phyloP scores from a whole-genome alignment of 2,113 vertebrate species.

The Anolis carolinensis region DNA sequence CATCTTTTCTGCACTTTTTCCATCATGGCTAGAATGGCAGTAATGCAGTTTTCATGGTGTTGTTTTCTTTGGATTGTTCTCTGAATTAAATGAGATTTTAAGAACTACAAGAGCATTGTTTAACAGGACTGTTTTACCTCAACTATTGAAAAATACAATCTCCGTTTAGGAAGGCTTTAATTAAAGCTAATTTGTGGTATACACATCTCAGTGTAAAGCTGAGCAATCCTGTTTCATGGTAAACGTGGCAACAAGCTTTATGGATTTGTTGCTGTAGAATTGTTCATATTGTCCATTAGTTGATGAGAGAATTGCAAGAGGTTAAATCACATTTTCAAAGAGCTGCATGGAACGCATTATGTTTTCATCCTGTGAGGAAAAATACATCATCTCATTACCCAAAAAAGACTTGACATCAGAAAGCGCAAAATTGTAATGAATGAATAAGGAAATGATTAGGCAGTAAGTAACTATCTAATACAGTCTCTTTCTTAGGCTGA shows the following conservation, averaged over 20 bases:
- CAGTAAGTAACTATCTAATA: background rate
- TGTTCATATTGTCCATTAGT: constrained; percentile 63
- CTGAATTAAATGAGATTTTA: constrained; percentile 49
- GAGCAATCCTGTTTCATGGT: constrained; percentile 77
- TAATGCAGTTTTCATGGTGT: constrained; percentile 52
- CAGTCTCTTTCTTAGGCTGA: background rate
- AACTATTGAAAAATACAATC: constrained; percentile 51
- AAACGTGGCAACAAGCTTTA: constrained; percentile 73
- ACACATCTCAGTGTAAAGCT: constrained; percentile 77
- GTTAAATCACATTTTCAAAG: constrained; percentile 98
- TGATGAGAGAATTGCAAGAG: constrained; percentile 47
- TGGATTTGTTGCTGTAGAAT: constrained; percentile 62
- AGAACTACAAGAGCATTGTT: constrained; percentile 45
- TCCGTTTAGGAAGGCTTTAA: constrained; percentile 49
- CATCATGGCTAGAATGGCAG: constrained; percentile 46
- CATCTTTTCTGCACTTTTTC: constrained; percentile 49
- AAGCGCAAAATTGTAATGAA: background rate
- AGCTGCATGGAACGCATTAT: constrained; percentile 99
- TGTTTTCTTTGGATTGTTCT: constrained; percentile 46
- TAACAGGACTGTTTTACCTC: constrained; percentile 54
- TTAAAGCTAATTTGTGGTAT: constrained; percentile 80
- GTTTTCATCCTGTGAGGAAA: constrained; percentile 90
- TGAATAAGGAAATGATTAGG: too few species aligned
- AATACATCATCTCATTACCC: background rate
- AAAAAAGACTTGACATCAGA: background rate